A percentile compares a stretch with the other conserved stretches of the same genome.
phyloP scores from a whole-genome alignment of 2,113 vertebrate genomes.

The Indicator maculatus region DNA sequence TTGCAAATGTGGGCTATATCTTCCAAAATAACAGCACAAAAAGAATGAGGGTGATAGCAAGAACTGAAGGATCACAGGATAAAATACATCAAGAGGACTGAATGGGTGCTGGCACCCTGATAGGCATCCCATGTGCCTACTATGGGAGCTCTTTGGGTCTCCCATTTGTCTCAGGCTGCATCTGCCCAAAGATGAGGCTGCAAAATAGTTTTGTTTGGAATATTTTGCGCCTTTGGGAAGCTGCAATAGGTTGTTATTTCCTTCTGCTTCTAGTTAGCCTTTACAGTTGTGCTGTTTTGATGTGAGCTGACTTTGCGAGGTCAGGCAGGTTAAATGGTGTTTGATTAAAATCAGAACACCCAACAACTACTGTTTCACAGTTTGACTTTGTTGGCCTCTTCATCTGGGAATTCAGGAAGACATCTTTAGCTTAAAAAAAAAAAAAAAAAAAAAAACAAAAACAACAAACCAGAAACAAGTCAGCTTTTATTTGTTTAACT shows the following conservation, averaged over 20 bases:
- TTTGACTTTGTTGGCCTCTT: conserved; percentile 38
- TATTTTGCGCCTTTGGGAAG: neutral
- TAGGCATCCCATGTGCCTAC: fast-evolving
- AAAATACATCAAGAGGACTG: neutral
- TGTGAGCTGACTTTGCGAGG: conserved; percentile 79
- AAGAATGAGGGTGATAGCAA: neutral
- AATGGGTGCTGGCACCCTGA: neutral
- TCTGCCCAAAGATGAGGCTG: neutral
- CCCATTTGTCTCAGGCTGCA: fast-evolving
- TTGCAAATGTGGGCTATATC: neutral
- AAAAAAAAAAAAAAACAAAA: neutral
- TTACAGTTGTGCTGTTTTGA: conserved; percentile 26
- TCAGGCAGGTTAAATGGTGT: conserved; percentile 83
- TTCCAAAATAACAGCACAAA: neutral
- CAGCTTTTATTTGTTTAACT: neutral
- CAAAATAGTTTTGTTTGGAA: neutral
- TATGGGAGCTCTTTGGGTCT: fast-evolving
- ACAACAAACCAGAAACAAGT: neutral
- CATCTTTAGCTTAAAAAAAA: neutral
- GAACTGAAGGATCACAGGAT: neutral
- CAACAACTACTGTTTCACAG: conserved; percentile 71
- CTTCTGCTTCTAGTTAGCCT: conserved; percentile 46
- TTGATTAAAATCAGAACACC: conserved; percentile 86
- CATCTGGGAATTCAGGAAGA: conserved; percentile 75
- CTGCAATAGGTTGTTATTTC: conserved; percentile 10